Conservation (phyloP, 2,113 vertebrate genomes). For the Oryctolagus cuniculus region mOryCun1.1 NC_091445.1:39303001-39303500, state of each 20-base stretch:
- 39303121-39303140: neutral
- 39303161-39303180: neutral
- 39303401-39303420: neutral
- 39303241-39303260: neutral
- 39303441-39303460: neutral
- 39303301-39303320: neutral
- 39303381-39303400: neutral
- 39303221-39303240: neutral
- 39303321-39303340: neutral
- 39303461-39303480: neutral
- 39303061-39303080: neutral
- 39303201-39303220: neutral
- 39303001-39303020: neutral
- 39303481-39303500: neutral
- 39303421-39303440: neutral
- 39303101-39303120: neutral
- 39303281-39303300: neutral
- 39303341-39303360: neutral
- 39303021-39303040: too few relatives aligned
- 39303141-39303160: neutral
- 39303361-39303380: neutral
- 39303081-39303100: neutral
- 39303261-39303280: neutral
- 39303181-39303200: neutral
- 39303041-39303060: neutral